Evolutionary conservation across 2,797 vertebrate genomes (phyloP).

Genomic region (Platalea minor): DNA sequence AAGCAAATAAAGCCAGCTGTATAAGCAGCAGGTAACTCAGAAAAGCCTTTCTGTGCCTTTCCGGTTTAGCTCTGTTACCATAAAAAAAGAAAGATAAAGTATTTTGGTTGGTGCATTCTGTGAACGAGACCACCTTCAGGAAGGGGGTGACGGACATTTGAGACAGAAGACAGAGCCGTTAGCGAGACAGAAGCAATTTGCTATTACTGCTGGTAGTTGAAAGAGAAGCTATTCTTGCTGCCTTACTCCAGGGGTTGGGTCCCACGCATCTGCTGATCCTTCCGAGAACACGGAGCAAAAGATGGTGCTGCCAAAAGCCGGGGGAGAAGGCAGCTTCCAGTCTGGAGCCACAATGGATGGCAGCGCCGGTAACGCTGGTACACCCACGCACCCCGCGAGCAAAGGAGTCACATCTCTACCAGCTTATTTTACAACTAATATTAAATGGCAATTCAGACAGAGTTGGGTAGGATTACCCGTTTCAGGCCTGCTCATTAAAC

Average conservation of each 20-base stretch:
- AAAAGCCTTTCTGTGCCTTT: not conserved
- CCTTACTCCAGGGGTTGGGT: not conserved
- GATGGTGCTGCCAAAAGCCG: not conserved
- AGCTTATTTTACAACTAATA: constrained; percentile 24
- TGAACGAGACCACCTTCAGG: not conserved
- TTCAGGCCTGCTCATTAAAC: not conserved
- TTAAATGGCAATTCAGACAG: constrained; percentile 5
- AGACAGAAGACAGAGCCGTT: not conserved
- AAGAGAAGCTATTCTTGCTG: not conserved
- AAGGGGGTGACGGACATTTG: not conserved
- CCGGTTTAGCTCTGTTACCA: not conserved
- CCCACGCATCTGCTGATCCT: not conserved
- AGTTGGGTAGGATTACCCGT: not conserved
- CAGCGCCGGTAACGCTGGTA: not conserved
- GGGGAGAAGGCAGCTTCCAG: not conserved
- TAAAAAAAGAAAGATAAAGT: not conserved
- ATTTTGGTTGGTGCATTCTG: not conserved
- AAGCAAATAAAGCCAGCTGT: constrained; percentile 35
- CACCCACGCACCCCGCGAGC: not conserved
- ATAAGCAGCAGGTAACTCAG: constrained; percentile 10
- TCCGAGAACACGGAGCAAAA: not conserved
- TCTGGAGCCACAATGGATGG: constrained; percentile 12
- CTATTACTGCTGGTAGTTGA: not conserved
- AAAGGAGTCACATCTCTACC: constrained; percentile 15
- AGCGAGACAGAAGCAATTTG: not conserved